These are phyloP conservation scores for Drosophila sulfurigaster DNA, from an alignment of 1,140 invertebrate genomes.

Conservation along the genomic window DNA sequence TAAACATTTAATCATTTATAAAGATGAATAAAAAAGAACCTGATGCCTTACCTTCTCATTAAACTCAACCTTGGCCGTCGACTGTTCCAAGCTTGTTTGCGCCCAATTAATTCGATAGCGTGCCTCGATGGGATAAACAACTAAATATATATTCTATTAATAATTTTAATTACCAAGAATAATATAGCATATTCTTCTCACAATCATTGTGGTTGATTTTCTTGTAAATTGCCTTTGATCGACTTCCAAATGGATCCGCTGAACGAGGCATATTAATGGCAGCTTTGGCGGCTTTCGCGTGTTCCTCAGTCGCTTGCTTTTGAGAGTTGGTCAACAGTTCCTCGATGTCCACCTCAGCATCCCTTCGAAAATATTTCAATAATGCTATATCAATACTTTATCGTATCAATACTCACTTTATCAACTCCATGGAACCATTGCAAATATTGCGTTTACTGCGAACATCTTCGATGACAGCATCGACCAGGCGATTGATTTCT, in stretches of 20 bases:
- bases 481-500: conserved; percentile 48
- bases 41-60: not conserved
- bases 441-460: conserved; percentile 36
- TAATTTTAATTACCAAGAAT: too few relatives aligned
- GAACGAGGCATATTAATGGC: not conserved
- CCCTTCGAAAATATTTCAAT: not conserved
- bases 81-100: conserved; percentile 43
- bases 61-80: not conserved
- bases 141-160: not conserved
- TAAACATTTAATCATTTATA: too few relatives aligned
- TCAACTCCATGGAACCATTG: conserved; percentile 23
- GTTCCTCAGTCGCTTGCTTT: not conserved
- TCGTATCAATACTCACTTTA: conserved; percentile 32
- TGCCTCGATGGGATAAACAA: conserved; percentile 46
- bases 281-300: not conserved
- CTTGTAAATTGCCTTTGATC: not conserved
- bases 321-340: conserved; percentile 35
- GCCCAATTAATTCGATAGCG: conserved; percentile 57
- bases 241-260: conserved; percentile 6
- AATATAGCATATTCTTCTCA: too few relatives aligned
- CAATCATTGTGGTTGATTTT: conserved; percentile 5
- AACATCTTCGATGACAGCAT: conserved; percentile 29
- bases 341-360: conserved; percentile 51
- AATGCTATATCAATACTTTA: too few relatives aligned
- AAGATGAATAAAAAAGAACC: too few relatives aligned